A percentile compares a stretch with the other conserved stretches of the same genome.
These are phyloP conservation scores for Cryptocephalus moraei DNA, from an alignment of 2,888 invertebrate species.

Conservation along the genomic window DNA sequence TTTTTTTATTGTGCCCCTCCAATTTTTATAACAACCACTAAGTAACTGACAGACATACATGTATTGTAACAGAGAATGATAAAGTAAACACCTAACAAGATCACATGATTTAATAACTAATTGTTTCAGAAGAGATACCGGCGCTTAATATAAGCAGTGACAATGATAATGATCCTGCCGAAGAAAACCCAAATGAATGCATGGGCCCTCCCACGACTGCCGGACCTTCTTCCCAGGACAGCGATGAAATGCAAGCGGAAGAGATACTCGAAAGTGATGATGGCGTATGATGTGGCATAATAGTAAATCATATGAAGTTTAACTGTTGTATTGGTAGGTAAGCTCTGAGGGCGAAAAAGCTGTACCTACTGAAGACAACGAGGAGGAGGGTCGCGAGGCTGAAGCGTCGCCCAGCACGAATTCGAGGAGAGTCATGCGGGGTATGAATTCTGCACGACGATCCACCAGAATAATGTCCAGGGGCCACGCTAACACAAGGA, in stretches of 20 bases:
- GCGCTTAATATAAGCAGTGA: constrained; percentile 30
- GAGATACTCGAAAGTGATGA: constrained; percentile 34
- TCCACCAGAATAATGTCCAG: constrained; percentile 17
- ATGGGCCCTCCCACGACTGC: constrained; percentile 34
- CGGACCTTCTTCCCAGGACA: constrained; percentile 31
- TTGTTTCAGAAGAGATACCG: constrained; percentile 31
- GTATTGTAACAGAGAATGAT: too few relatives aligned
- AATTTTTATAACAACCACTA: too few relatives aligned
- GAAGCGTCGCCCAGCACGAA: constrained; percentile 61
- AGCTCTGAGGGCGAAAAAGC: constrained; percentile 56
- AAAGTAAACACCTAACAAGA: too few relatives aligned
- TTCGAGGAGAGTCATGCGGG: constrained; percentile 35
- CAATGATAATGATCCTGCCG: constrained; percentile 36
- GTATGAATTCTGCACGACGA: constrained; percentile 24
- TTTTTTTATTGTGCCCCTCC: too few relatives aligned
- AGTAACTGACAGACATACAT: too few relatives aligned
- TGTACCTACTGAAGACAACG: constrained; percentile 39
- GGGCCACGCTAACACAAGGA: constrained; percentile 30
- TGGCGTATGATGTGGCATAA: constrained; percentile 23
- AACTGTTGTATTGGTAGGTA: constrained; percentile 28
- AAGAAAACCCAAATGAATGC: constrained; percentile 31
- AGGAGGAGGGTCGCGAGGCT: constrained; percentile 71
- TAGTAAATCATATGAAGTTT: not conserved
- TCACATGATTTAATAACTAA: too few relatives aligned
- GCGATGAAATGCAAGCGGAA: constrained; percentile 24